Evolutionary conservation across 1,140 invertebrate species (phyloP).

Genomic region (Akabosia matsudoensis): DNA sequence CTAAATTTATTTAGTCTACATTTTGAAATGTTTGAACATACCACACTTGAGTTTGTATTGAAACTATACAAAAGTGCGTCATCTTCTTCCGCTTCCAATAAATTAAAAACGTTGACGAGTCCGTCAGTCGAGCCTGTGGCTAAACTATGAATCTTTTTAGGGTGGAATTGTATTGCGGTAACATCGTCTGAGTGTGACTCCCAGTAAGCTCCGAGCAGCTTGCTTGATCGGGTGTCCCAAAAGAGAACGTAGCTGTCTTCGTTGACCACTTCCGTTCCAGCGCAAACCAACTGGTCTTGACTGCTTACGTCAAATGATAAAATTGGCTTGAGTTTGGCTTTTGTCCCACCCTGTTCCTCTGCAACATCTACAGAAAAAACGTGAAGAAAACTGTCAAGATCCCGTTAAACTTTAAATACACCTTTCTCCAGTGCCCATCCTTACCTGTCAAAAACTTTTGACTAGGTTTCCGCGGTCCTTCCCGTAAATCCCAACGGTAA

Average conservation of each 20-base stretch:
- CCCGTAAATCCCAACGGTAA: constrained; percentile 36
- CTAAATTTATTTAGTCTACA: not conserved
- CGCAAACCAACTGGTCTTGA: constrained; percentile 68
- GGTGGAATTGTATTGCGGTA: constrained; percentile 63
- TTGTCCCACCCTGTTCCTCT: constrained; percentile 39
- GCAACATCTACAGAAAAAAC: not conserved
- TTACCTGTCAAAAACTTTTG: constrained; percentile 37
- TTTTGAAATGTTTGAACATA: constrained; percentile 49
- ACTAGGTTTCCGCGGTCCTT: constrained; percentile 15
- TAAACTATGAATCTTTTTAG: constrained; percentile 64
- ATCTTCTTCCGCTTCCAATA: constrained; percentile 70
- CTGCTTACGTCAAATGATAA: constrained; percentile 72
- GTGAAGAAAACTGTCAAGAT: not conserved
- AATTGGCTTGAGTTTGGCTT: constrained; percentile 55
- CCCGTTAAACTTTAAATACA: not conserved
- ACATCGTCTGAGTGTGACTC: constrained; percentile 46
- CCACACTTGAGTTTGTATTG: constrained; percentile 79
- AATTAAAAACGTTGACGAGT: constrained; percentile 79
- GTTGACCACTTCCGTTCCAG: constrained; percentile 66
- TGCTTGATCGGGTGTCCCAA: constrained; percentile 70
- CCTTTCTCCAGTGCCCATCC: not conserved
- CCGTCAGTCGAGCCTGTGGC: constrained; percentile 77
- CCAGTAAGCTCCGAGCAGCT: constrained; percentile 70
- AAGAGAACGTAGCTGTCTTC: constrained; percentile 74
- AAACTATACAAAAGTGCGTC: constrained; percentile 73